phyloP scores from a whole-genome alignment of 2,888 invertebrate genomes.

The Saturnia pavonia region DNA sequence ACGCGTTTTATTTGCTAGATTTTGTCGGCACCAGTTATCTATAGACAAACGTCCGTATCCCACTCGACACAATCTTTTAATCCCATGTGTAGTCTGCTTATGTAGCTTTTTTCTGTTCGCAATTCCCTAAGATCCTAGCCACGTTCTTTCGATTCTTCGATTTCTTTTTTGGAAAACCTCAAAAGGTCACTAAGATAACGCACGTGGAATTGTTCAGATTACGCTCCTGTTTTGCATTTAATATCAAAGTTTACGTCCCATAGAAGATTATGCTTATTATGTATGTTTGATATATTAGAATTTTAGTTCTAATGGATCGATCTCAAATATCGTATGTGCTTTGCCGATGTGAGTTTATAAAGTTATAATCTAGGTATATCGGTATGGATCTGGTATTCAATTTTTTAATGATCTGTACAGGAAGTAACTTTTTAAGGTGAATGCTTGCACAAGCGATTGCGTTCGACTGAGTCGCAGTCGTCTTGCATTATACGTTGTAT shows the following conservation, averaged over 20 bases:
- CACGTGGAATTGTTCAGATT: neutral
- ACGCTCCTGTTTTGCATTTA: neutral
- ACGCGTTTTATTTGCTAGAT: neutral
- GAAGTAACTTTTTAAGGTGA: neutral
- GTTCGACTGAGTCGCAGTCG: conserved; percentile 11
- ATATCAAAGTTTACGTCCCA: neutral
- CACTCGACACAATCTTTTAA: neutral
- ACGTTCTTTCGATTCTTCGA: neutral
- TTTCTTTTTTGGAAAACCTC: neutral
- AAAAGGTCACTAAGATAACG: neutral
- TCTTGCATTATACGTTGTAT: conserved; percentile 18
- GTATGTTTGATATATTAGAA: neutral
- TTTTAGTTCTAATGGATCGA: neutral
- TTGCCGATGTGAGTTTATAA: too few relatives aligned
- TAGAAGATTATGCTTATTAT: too few relatives aligned
- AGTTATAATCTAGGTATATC: neutral
- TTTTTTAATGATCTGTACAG: neutral
- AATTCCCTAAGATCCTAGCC: neutral
- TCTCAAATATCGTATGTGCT: neutral
- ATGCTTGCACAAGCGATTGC: conserved; percentile 8
- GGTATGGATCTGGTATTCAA: neutral
- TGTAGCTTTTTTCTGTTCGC: neutral
- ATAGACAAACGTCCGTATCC: neutral
- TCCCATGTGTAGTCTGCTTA: neutral
- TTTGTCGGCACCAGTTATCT: neutral